Evolutionary conservation across 2,888 invertebrate genomes (phyloP).

Genomic region (Limnephilus rhombicus): DNA sequence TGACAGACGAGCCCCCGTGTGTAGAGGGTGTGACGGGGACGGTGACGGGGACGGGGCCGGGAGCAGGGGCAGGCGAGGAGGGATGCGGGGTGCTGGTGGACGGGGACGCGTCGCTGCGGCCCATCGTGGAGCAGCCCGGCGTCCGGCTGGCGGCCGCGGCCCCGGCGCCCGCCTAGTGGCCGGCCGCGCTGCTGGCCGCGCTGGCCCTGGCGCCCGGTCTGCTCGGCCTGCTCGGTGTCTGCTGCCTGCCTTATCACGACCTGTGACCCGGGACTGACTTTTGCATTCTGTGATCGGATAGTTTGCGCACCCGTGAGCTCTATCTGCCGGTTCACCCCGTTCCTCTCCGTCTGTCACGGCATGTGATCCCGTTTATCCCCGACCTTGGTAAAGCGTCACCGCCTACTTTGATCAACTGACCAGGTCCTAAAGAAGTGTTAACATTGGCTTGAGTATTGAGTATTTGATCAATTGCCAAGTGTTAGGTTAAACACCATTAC

Average conservation of each 20-base stretch:
- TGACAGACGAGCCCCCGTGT: conserved; percentile 75
- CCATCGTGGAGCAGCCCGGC: conserved; percentile 65
- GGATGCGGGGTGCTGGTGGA: conserved; percentile 58
- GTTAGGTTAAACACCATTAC: conserved; percentile 19
- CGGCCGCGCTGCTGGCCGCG: conserved; percentile 64
- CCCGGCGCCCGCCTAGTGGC: conserved; percentile 65
- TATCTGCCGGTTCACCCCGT: conserved; percentile 42
- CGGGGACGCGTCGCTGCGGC: conserved; percentile 64
- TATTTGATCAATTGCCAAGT: conserved; percentile 28
- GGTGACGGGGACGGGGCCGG: background rate
- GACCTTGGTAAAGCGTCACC: background rate
- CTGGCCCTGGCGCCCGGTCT: conserved; percentile 62
- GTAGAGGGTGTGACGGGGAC: conserved; percentile 67
- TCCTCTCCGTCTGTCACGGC: conserved; percentile 19
- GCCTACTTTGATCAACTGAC: background rate
- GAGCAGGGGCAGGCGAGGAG: conserved; percentile 49
- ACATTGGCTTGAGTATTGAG: background rate
- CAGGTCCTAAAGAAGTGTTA: background rate
- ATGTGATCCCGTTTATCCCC: conserved; percentile 3
- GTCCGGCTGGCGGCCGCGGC: conserved; percentile 59
- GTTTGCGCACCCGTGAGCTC: conserved; percentile 38
- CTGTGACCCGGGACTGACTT: conserved; percentile 60
- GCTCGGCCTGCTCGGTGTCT: conserved; percentile 63
- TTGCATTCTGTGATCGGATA: conserved; percentile 45
- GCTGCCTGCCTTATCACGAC: conserved; percentile 66